phyloP scores from a whole-genome alignment of 2,113 vertebrate species.

The Caretta caretta region DNA sequence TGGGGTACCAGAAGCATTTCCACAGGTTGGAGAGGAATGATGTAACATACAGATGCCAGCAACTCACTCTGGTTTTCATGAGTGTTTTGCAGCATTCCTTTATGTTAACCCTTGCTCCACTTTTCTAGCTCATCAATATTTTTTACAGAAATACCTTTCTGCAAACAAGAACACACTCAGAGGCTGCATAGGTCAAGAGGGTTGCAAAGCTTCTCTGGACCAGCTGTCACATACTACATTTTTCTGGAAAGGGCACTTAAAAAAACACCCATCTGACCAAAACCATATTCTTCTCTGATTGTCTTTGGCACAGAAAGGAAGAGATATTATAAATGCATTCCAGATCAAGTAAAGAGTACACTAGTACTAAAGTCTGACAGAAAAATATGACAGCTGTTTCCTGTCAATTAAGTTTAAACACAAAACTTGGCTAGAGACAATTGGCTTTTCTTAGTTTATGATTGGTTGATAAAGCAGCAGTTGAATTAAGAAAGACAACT shows the following conservation, averaged over 20 bases:
- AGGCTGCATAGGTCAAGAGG: neutral
- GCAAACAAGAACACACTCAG: neutral
- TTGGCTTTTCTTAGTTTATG: fast-evolving
- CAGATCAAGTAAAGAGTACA: neutral
- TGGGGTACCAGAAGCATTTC: neutral
- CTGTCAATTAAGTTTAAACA: neutral
- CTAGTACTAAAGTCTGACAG: neutral
- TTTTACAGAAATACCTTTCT: neutral
- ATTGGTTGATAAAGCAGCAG: fast-evolving
- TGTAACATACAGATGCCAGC: neutral
- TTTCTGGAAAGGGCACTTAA: slow-evolving; percentile 27
- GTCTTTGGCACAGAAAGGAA: slow-evolving; percentile 14
- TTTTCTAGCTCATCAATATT: neutral
- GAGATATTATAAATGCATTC: neutral
- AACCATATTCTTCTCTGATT: neutral
- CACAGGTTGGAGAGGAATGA: neutral
- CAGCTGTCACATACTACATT: neutral
- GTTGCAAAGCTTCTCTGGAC: neutral
- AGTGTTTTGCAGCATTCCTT: neutral
- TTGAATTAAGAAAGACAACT: neutral
- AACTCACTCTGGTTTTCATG: neutral
- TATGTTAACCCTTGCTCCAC: neutral
- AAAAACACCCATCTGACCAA: neutral
- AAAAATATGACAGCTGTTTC: slow-evolving; percentile 22
- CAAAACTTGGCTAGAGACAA: fast-evolving